Conservation (phyloP, 1,140 invertebrate species). For the Danaus plexippus region DNA sequence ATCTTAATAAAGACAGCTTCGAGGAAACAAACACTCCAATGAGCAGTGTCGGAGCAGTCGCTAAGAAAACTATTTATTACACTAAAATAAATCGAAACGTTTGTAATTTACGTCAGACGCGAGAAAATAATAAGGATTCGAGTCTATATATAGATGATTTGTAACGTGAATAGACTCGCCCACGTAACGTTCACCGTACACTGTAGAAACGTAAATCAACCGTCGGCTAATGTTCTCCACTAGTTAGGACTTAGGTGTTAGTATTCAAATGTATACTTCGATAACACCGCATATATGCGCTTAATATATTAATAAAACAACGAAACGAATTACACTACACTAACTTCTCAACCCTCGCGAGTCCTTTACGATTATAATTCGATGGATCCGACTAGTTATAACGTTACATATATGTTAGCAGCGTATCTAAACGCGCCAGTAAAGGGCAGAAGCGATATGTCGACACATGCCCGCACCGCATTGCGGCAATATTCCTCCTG, state of each 20-base stretch:
- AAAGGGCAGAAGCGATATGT: conserved; percentile 63
- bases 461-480: conserved; percentile 62
- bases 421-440: conserved; percentile 35
- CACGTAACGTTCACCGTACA: conserved; percentile 33
- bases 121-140: conserved; percentile 63
- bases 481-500: conserved; percentile 61
- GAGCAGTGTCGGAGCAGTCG: not conserved
- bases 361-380: conserved; percentile 2
- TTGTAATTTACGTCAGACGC: conserved; percentile 48
- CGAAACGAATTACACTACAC: not conserved
- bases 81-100: conserved; percentile 44
- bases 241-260: not conserved
- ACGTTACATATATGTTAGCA: not conserved
- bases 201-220: conserved; percentile 58
- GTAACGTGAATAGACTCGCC: conserved; percentile 66
- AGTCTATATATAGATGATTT: conserved; percentile 66
- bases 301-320: conserved; percentile 7
- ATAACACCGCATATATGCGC: not conserved
- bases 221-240: conserved; percentile 57
- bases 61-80: conserved; percentile 21
- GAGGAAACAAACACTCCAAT: not conserved
- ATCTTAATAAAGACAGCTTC: not conserved
- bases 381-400: not conserved
- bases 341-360: not conserved
- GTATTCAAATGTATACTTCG: not conserved